Base-by-base conservation (phyloP, 2,888 invertebrate genomes). In the Arctia plantaginis region DNA sequence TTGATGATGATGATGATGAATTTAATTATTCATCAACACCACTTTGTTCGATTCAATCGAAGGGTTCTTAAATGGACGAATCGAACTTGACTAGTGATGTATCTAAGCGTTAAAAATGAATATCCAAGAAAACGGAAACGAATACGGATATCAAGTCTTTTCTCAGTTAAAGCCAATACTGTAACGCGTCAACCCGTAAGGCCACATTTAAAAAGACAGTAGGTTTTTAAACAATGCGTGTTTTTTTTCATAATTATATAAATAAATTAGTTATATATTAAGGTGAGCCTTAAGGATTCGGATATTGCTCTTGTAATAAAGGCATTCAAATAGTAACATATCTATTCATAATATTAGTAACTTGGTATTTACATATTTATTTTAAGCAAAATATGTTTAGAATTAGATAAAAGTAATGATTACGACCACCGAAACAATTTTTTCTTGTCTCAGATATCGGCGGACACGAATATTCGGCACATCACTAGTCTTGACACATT, bases 11-110 rank as follows among this genome's bases (percentile, higher is more conserved):
- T n/a, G n/a, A n/a, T n/a, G n/a, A n/a, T n/a, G n/a, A n/a, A n/a
- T 77, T 39, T 80, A 80, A 80, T 71, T 76, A 47, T 72, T 79
- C 77, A 76, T 80, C 68, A 62, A 69, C 73, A 68, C 66, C 27
- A 71, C 44, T 76, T 76, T 77, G 78, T 78, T 84, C 77, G 72
- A 74, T 79, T 78, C 74, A 73, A 81, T 82, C 76, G 77, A 73
- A 78, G 35, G 72, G 27, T 66, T 67, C 72, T 72, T 76, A 77
- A 81, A 79, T 77, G 71, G 27, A 62, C 67, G 44, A 47, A 33
- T 47, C 8, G 67, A 51, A 23, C 23, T 51, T 23, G 51, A 20
- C 10, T 55, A 55, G 23, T 23, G 51, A 55, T 55, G 51, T 55
- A n/a, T 55, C n/a, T 55, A n/a, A n/a, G n/a, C 12, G 23, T 55